phyloP scores from a whole-genome alignment of 1,140 invertebrate species.

The Amyelois transitella region DNA sequence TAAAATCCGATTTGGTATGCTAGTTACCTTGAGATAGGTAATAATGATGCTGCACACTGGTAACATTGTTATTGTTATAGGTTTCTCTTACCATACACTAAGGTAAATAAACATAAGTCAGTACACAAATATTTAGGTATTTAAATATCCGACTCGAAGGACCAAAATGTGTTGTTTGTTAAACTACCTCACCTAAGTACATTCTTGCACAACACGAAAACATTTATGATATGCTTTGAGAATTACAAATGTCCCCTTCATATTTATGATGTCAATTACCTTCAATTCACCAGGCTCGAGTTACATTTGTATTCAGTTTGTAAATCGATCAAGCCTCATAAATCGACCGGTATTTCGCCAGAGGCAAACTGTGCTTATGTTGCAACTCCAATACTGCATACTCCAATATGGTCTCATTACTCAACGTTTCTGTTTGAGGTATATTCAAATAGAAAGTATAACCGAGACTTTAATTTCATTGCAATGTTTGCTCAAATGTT shows the following conservation, averaged over 20 bases:
- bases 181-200: no score
- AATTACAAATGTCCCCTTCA: background rate
- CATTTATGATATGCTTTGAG: no score
- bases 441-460: background rate
- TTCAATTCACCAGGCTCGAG: background rate
- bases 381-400: background rate
- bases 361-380: background rate
- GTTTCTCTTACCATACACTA: no score
- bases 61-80: no score
- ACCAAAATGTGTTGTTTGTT: no score
- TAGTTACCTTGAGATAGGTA: no score
- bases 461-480: background rate
- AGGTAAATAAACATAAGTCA: no score
- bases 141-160: no score
- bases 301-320: background rate
- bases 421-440: background rate
- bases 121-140: no score
- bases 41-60: no score
- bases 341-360: background rate
- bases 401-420: background rate
- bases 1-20: no score
- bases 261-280: background rate
- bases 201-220: no score
- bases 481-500: background rate
- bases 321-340: background rate